Evolutionary conservation across 1,140 invertebrate species (phyloP), one percentile per base, ranked within the genome.

Genomic region (Oncopodura yosiiana): DNA sequence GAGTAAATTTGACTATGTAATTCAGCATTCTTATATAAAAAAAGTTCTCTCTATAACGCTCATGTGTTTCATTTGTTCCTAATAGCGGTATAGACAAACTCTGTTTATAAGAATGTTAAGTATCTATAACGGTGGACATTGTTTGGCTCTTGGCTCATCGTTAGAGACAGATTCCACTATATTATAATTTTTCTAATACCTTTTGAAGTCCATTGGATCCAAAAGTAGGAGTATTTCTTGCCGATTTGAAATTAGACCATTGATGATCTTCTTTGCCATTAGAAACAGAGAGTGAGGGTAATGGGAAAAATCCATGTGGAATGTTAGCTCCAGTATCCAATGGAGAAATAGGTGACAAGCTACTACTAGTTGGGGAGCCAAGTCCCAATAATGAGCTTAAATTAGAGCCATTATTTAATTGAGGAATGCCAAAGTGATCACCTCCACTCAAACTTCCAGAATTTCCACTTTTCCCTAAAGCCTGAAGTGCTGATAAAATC

Each of bases 401-500:
- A 52, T 41, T 30, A 39, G 58, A 53, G 39, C 56, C 58, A 49
- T 58, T 58, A 30, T 59, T 59, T 53, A 62, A 41, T 5, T 32
- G 6, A 30, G 56, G 52, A 46, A 55, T 53, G 19, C 56, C 56
- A 34, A 56, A 59, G 42, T 58, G 50, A 29, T 58, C 51, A 24
- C 37, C 49, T 14, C 27, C 29, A 16, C 46, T 34, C 4, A 3
- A 27, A 18, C 38, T 9, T 3, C 44, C 45, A 3, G 42, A 41
- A 6, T 21, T 24, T 16, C 49, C 48, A 3, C 62, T 55, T 36
- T 66, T 68, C 21, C 66, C 62, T 32, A 69, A 62, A 36, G 60
- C 66, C 49, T 69, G 68, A 3, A 69, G 49, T 0, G 66, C 58
- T 4, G 65, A 61, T 14, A 69, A 46, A 44, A 69, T 53, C 41